phyloP scores from a whole-genome alignment of 2,888 invertebrate genomes.

The Thecophora atra region DNA sequence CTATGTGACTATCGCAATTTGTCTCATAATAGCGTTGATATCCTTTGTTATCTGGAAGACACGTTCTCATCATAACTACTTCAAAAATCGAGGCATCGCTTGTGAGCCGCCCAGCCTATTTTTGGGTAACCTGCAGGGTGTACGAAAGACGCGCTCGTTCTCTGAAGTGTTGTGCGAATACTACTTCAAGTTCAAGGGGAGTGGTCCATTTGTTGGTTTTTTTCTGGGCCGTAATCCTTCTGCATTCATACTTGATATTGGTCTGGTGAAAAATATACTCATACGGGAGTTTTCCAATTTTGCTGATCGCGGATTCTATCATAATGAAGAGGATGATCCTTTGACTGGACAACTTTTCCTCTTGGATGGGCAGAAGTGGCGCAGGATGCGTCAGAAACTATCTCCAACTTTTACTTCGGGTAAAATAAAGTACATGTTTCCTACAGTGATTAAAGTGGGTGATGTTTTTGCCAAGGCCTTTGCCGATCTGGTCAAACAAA shows the following conservation, averaged over 20 bases:
- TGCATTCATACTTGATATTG: conserved; percentile 52
- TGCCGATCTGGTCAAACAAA: conserved; percentile 33
- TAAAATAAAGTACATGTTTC: conserved; percentile 62
- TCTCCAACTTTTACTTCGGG: conserved; percentile 60
- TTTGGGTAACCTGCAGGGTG: conserved; percentile 34
- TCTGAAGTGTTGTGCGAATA: conserved; percentile 41
- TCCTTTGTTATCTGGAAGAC: neutral
- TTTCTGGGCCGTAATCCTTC: conserved; percentile 53
- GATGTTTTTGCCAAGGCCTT: conserved; percentile 47
- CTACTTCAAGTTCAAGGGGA: conserved; percentile 42
- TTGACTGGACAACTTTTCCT: conserved; percentile 61
- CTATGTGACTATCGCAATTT: neutral
- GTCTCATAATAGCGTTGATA: neutral
- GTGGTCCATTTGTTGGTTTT: conserved; percentile 51
- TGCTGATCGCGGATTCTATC: conserved; percentile 56
- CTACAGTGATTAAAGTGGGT: conserved; percentile 50
- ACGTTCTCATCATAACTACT: neutral
- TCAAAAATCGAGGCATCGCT: conserved; percentile 27
- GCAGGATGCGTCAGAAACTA: conserved; percentile 57
- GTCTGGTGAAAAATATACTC: conserved; percentile 56
- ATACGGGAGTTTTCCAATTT: conserved; percentile 60
- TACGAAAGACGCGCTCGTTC: conserved; percentile 44
- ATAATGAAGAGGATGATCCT: conserved; percentile 61
- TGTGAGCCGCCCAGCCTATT: conserved; percentile 31
- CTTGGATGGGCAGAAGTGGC: conserved; percentile 64